phyloP scores from a whole-genome alignment of 2,888 invertebrate genomes.

The Strigamia transsilvanica region DNA sequence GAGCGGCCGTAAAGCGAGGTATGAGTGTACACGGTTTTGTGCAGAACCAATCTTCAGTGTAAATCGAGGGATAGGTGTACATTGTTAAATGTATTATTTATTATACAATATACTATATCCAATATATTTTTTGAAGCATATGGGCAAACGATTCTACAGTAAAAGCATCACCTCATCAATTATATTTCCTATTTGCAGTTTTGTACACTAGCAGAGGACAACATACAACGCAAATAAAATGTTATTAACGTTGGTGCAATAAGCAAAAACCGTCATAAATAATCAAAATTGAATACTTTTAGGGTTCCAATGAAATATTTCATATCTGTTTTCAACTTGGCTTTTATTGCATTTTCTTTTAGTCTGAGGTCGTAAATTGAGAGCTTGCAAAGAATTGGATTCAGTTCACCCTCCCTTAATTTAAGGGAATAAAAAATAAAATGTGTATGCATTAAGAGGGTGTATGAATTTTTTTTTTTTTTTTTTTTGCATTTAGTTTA shows the following conservation, averaged over 20 bases:
- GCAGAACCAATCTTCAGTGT: no score
- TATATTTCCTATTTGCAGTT: no score
- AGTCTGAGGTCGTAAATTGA: background rate
- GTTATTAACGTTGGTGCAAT: background rate
- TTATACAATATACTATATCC: no score
- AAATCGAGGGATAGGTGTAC: no score
- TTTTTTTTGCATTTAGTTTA: background rate
- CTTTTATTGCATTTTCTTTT: background rate
- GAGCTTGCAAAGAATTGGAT: background rate
- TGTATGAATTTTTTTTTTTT: background rate
- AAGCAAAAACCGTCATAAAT: background rate
- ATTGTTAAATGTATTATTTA: no score
- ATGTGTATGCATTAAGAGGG: slow-evolving; percentile 8
- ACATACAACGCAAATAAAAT: background rate
- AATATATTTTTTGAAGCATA: no score
- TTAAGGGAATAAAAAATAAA: background rate
- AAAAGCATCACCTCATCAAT: no score
- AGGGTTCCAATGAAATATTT: background rate
- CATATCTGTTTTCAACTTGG: background rate
- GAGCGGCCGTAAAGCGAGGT: no score
- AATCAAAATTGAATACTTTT: background rate
- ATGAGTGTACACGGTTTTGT: no score
- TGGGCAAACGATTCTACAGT: no score
- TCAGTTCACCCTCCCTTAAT: background rate
- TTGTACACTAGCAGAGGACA: no score